Evolutionary conservation across 2,113 vertebrate species (phyloP).

Genomic region (Myrmophylax atrothorax): DNA sequence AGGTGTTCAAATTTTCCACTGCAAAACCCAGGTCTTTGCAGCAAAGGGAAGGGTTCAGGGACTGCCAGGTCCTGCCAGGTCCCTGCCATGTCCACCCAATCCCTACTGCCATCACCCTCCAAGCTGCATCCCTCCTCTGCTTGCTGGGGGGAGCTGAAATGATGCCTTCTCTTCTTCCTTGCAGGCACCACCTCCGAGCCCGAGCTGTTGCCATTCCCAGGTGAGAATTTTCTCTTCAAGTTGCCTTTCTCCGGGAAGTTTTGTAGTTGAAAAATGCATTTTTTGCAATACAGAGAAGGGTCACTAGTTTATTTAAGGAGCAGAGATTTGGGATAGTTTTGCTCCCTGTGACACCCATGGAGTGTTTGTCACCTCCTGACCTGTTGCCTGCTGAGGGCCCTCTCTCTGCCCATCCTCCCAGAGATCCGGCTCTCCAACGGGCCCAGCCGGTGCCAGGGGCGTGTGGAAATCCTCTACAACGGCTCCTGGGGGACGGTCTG

Average conservation of each 20-base stretch:
- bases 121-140: neutral
- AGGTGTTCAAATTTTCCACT: neutral
- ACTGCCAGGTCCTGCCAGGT: neutral
- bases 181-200: conserved; percentile 64
- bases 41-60: neutral
- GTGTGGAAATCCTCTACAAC: conserved; percentile 87
- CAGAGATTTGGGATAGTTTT: neutral
- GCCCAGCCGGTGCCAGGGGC: conserved; percentile 84
- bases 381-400: neutral
- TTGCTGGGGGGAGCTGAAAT: neutral
- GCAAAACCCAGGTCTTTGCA: neutral
- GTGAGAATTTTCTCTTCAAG: conserved; percentile 54
- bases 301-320: neutral
- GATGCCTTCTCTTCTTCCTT: conserved; percentile 21
- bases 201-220: conserved; percentile 42
- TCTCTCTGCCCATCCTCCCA: conserved; percentile 12
- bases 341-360: fast-evolving
- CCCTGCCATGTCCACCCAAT: neutral
- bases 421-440: conserved; percentile 88
- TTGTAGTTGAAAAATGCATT: neutral
- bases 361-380: neutral
- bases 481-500: conserved; percentile 93
- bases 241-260: neutral
- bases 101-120: neutral
- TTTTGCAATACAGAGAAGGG: neutral